Base-by-base conservation (phyloP, 2,797 vertebrate species). In the Loris lydekkerianus region DNA sequence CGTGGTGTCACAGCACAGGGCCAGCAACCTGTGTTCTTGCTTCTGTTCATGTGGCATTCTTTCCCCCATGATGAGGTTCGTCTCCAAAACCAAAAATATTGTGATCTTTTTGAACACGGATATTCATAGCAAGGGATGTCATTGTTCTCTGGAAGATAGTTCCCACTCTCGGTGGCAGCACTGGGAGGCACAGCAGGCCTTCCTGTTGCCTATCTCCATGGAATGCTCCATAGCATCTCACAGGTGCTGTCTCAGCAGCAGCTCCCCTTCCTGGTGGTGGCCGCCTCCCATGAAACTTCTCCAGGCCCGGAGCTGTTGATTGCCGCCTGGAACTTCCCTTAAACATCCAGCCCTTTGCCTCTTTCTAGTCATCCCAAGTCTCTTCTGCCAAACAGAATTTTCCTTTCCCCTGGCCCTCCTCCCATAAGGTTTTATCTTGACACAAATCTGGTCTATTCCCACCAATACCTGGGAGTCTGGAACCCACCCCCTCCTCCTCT, bases 1-100 rank as follows among this genome's bases (percentile, higher is more conserved):
- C 10, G 17, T 0, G 2, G 23, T 1, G 5, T 31, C 46, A 20
- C 1, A 4, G 20, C 40, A 25, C 0, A 13, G 53, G 11, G 11
- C 93, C 53, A 58, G 27, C 2, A 27, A 49, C 14, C 20, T 14
- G 2, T 29, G 23, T 7, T 3, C 49, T 46, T 23, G 23, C 29
- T 40, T 67, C 34, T 11, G 3, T 5, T 9, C 43, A 40, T 70
- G 23, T 5, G 0, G 5, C 10, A 2, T 31, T 13, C n/a, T 43
- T n/a, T 29, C 31, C 27, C 4, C 46, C 61, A 27, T 65, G 65
- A 49, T 40, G 7, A 67, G 43, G 17, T n/a, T 46, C 31, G 58
- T 37, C 76, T 88, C 67, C 31, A 60, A n/a, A 84, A 93, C 5
- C 20, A 10, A 61, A 34, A 21, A 56, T 23, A 72, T 37, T 8